These are phyloP conservation scores for Spodoptera littoralis DNA, from an alignment of 2,888 invertebrate genomes.

Conservation along the genomic window DNA sequence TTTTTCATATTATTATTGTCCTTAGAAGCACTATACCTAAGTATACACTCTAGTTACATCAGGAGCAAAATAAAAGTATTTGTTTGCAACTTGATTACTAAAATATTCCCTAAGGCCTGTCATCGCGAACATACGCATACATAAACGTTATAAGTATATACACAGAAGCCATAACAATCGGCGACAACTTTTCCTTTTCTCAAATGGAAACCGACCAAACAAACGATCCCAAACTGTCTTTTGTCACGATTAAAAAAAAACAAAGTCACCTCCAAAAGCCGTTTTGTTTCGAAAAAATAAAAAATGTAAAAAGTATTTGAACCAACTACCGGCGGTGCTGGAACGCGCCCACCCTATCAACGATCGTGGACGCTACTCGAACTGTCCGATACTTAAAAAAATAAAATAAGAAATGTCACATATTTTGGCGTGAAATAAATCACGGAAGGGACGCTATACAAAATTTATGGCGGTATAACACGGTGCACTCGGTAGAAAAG, in stretches of 20 bases:
- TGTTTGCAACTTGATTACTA: too few species aligned
- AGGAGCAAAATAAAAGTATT: too few species aligned
- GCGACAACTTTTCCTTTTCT: slow-evolving; percentile 30
- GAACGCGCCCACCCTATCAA: slow-evolving; percentile 84
- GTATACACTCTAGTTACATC: too few species aligned
- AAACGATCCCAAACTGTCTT: slow-evolving; percentile 66
- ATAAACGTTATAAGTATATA: background rate
- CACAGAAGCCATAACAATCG: slow-evolving; percentile 39
- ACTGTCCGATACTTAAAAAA: slow-evolving; percentile 82
- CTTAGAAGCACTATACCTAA: too few species aligned
- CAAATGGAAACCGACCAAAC: slow-evolving; percentile 36
- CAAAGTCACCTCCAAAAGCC: slow-evolving; percentile 70
- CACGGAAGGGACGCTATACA: slow-evolving; percentile 83
- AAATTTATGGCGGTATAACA: slow-evolving; percentile 85
- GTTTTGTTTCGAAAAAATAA: slow-evolving; percentile 76
- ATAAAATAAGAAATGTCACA: slow-evolving; percentile 77
- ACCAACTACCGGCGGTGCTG: slow-evolving; percentile 84
- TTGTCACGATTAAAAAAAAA: slow-evolving; percentile 73
- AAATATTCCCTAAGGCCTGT: background rate
- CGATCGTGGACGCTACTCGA: slow-evolving; percentile 87
- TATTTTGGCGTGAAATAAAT: slow-evolving; percentile 88
- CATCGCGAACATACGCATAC: background rate
- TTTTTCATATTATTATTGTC: too few species aligned
- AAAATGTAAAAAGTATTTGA: slow-evolving; percentile 75
- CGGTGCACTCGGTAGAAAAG: slow-evolving; percentile 75